phyloP scores from a whole-genome alignment of 2,888 invertebrate species.

The Lysandra coridon region DNA sequence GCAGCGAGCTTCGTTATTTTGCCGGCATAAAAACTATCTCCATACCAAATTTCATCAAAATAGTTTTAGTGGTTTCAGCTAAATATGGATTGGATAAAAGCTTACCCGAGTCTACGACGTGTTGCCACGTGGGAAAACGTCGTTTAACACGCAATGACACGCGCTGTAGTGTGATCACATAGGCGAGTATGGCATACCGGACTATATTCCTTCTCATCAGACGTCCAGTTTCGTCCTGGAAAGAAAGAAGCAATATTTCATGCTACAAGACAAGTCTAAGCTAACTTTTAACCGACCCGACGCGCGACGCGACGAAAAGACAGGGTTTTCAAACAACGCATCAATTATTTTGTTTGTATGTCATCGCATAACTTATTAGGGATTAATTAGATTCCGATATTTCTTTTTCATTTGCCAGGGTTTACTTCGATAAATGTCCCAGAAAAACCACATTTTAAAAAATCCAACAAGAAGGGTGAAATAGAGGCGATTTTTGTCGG shows the following conservation, averaged over 20 bases:
- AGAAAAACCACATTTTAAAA: neutral
- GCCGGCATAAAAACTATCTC: neutral
- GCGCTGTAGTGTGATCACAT: constrained; percentile 92
- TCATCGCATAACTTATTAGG: neutral
- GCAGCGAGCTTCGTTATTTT: neutral
- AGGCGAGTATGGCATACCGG: constrained; percentile 92
- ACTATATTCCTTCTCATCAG: constrained; percentile 95
- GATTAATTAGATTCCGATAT: neutral
- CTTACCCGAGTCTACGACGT: constrained; percentile 93
- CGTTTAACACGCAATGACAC: constrained; percentile 93
- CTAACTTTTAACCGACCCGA: neutral
- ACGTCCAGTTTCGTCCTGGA: constrained; percentile 92
- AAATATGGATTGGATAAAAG: neutral
- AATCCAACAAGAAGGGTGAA: no score
- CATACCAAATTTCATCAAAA: neutral
- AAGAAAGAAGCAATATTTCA: constrained; percentile 36
- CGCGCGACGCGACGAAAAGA: no score
- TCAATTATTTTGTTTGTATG: neutral
- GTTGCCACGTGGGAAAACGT: constrained; percentile 93
- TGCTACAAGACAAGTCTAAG: neutral
- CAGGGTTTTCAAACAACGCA: no score
- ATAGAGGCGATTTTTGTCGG: no score
- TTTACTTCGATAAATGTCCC: neutral
- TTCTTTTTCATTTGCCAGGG: neutral
- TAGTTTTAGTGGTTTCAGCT: neutral